A percentile compares a stretch with the other conserved stretches of the same genome.
Evolutionary conservation across 2,797 vertebrate species (phyloP).

Genomic region (Ceryle rudis): DNA sequence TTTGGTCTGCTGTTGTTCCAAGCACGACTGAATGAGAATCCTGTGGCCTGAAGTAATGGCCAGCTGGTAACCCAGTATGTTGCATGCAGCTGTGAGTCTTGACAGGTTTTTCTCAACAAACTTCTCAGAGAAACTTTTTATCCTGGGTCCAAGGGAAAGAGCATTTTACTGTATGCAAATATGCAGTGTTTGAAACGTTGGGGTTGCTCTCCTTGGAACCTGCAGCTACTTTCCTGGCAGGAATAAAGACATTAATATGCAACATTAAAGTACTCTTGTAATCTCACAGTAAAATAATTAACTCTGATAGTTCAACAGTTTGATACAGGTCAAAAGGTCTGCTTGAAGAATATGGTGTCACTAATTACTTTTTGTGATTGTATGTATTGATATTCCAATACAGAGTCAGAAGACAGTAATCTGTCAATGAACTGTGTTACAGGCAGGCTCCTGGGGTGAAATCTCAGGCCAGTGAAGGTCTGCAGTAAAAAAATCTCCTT

Average conservation of each 20-base stretch:
- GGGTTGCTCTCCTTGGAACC: background rate
- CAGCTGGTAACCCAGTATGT: fast-evolving
- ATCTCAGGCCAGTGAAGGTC: background rate
- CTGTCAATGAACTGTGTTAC: background rate
- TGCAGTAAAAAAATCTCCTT: background rate
- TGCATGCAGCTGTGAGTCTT: background rate
- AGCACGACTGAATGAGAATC: background rate
- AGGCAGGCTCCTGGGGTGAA: background rate
- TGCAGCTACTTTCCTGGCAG: background rate
- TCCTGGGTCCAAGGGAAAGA: background rate
- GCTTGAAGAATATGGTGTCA: background rate
- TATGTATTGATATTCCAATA: background rate
- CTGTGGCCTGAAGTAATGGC: background rate
- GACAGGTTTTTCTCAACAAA: background rate
- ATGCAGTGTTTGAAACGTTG: background rate
- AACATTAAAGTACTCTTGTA: background rate
- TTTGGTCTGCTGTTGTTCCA: background rate
- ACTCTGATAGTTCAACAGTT: background rate
- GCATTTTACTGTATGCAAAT: background rate
- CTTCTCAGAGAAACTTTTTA: background rate
- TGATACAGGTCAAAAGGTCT: background rate
- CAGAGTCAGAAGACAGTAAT: background rate
- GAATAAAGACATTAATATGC: background rate
- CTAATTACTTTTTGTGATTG: background rate
- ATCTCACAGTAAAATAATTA: constrained; percentile 10